Evolutionary conservation across 1,140 invertebrate species (phyloP), one percentile per base, ranked within the genome.

Genomic region (Sitophilus oryzae): DNA sequence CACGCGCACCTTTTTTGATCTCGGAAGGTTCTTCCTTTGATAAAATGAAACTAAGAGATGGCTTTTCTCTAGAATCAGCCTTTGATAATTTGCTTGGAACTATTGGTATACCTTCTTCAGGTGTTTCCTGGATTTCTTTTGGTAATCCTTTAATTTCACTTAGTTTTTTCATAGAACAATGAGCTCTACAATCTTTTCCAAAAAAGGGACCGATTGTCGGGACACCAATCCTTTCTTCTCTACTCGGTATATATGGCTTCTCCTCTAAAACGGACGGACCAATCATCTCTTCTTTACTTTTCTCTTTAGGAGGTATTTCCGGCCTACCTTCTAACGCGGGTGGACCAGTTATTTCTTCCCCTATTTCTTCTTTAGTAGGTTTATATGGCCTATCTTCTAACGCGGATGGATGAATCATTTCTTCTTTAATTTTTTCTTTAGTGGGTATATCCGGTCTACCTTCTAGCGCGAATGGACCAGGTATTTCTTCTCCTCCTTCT

Each of bases 1-100:
- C 47, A 30, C 47, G 52, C 10, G 20, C 34, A 25, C 15, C 1
- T 19, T n/a, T 46, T 41, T 34, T 54, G 5, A 21, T 47, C 25
- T 30, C 5, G 25, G 25, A 6, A 30, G 25, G 25, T 30, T 30
- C 25, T 30, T 30, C 25, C n/a, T 30, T 11, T 30, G 25, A 30
- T 11, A 30, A 30, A n/a, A n/a, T n/a, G n/a, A n/a, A n/a, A n/a
- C n/a, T n/a, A n/a, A n/a, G n/a, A n/a, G n/a, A n/a, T n/a, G n/a
- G n/a, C n/a, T n/a, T n/a, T n/a, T n/a, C n/a, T n/a, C n/a, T n/a
- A n/a, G n/a, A n/a, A n/a, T n/a, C n/a, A n/a, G n/a, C n/a, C 25
- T 30, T 30, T 30, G 25, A 30, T 5, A 30, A 5, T 30, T 30
- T 30, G 5, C 11, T 30, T 30, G 25, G 11, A 6, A 6, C 11